Conservation (phyloP, 2,888 invertebrate genomes). For the Malthinus seriepunctatus region DNA sequence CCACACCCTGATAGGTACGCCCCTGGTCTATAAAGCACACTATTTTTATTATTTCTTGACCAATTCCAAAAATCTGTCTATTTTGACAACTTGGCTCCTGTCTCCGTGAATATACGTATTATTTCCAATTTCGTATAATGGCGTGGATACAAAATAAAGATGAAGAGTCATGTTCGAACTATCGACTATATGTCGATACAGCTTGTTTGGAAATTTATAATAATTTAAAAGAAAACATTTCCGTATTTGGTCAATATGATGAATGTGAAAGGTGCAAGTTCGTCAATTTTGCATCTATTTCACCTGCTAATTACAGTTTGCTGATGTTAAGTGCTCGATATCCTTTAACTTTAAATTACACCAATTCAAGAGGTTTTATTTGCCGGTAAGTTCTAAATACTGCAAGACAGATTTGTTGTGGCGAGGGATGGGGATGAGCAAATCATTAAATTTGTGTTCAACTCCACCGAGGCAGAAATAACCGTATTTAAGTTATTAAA, state of each 20-base stretch:
- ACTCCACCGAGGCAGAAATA: too few relatives aligned
- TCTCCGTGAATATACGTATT: too few relatives aligned
- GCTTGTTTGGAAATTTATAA: conserved; percentile 53
- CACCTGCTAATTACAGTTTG: conserved; percentile 40
- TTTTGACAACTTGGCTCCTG: too few relatives aligned
- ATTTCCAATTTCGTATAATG: too few relatives aligned
- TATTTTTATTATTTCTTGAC: too few relatives aligned
- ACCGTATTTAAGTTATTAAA: too few relatives aligned
- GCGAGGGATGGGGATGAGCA: too few relatives aligned
- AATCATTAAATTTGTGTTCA: too few relatives aligned
- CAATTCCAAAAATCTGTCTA: too few relatives aligned
- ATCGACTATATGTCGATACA: conserved; percentile 48
- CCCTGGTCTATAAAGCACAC: too few relatives aligned
- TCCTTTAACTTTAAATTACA: conserved; percentile 43
- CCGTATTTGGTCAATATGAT: conserved; percentile 49
- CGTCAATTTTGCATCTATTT: conserved; percentile 42
- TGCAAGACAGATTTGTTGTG: too few relatives aligned
- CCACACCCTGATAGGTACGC: too few relatives aligned
- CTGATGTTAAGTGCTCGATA: conserved; percentile 50
- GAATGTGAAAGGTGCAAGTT: conserved; percentile 52
- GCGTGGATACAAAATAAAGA: conserved; percentile 34
- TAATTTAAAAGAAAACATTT: conserved; percentile 37
- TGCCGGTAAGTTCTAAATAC: conserved; percentile 49
- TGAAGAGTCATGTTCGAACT: conserved; percentile 32
- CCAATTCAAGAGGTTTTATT: conserved; percentile 29